phyloP scores from a whole-genome alignment of 2,113 vertebrate species.

The Uropsilus gracilis region DNA sequence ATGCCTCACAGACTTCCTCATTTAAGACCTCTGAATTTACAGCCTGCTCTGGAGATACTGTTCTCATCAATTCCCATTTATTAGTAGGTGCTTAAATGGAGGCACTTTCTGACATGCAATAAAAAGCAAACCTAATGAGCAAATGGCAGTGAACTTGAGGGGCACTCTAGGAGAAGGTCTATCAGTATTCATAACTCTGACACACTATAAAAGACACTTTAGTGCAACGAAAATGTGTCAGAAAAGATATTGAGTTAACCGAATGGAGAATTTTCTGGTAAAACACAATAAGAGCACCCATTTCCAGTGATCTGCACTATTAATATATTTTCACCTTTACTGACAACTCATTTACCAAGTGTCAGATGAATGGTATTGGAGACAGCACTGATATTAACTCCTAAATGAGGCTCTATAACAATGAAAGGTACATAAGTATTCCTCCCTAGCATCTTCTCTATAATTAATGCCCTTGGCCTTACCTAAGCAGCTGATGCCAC shows the following conservation, averaged over 20 bases:
- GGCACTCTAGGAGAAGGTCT: conserved; percentile 77
- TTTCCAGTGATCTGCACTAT: conserved; percentile 82
- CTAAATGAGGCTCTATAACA: conserved; percentile 76
- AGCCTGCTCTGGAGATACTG: conserved; percentile 43
- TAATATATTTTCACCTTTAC: conserved; percentile 81
- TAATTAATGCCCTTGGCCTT: conserved; percentile 67
- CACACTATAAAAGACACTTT: conserved; percentile 80
- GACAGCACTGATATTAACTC: conserved; percentile 79
- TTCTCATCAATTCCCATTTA: conserved; percentile 78
- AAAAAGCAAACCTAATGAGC: conserved; percentile 80
- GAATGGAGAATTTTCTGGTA: conserved; percentile 80
- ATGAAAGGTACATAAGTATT: conserved; percentile 71
- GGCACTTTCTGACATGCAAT: conserved; percentile 77
- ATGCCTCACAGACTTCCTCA: conserved; percentile 69
- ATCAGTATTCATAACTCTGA: conserved; percentile 83
- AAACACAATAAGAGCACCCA: conserved; percentile 81
- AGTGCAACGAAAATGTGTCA: conserved; percentile 82
- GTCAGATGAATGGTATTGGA: conserved; percentile 78
- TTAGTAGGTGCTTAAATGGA: conserved; percentile 77
- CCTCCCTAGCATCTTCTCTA: conserved; percentile 49
- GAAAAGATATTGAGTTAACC: conserved; percentile 79
- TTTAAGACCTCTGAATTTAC: conserved; percentile 77
- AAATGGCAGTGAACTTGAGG: conserved; percentile 83
- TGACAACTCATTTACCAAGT: conserved; percentile 83
- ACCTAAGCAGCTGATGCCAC: conserved; percentile 28